Percentiles rank a stretch among this genome's conserved stretches.
Conservation (phyloP, 1,140 invertebrate genomes). For the Lasaia peninsularis region DNA sequence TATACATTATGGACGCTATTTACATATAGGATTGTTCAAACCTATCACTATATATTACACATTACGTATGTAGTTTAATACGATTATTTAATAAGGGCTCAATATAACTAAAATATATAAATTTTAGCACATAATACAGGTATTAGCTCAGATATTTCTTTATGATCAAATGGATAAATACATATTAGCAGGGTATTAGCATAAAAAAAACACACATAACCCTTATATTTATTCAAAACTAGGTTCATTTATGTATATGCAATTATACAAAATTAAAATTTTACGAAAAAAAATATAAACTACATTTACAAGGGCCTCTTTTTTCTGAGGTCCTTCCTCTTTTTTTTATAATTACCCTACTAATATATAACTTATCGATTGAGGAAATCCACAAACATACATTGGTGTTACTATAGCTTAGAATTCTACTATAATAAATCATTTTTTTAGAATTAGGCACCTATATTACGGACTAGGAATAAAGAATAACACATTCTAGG, state of each 20-base stretch:
- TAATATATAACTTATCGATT: constrained; percentile 15
- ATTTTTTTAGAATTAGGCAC: constrained; percentile 26
- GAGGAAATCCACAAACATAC: constrained; percentile 9
- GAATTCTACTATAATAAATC: constrained; percentile 3
- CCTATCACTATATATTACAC: no score
- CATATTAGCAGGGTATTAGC: constrained; percentile 1
- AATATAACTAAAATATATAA: constrained; percentile 5
- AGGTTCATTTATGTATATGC: no score
- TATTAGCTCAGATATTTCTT: background rate
- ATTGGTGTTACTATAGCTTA: constrained; percentile 16
- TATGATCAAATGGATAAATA: background rate
- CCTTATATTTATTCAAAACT: no score
- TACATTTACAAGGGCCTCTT: no score
- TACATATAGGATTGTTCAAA: no score
- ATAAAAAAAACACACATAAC: no score
- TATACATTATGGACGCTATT: no score
- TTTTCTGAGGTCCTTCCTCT: no score
- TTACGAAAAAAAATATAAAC: no score
- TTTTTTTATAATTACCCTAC: constrained; percentile 4
- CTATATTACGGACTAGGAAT: constrained; percentile 25
- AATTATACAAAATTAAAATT: no score
- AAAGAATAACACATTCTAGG: constrained; percentile 13
- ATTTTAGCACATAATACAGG: background rate
- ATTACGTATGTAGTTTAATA: no score
- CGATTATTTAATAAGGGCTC: no score